phyloP scores from a whole-genome alignment of 2,797 vertebrate species.

The Spinus olivaceus region DNA sequence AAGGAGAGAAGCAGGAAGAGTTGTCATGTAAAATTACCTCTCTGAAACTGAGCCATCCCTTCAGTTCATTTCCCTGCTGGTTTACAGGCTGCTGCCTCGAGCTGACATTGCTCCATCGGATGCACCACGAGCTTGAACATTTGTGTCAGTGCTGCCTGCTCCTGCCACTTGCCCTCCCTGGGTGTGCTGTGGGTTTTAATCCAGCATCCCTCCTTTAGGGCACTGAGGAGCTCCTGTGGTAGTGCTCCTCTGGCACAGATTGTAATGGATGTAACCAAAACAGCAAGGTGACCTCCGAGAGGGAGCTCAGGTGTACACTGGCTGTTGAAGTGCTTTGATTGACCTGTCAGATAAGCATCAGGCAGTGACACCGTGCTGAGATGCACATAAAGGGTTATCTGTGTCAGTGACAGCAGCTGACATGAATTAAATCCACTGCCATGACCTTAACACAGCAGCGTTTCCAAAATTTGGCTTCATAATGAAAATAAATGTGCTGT shows the following conservation, averaged over 20 bases:
- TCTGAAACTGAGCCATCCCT: fast-evolving
- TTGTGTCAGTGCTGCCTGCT: neutral
- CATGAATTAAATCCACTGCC: neutral
- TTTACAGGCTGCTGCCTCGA: neutral
- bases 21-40: neutral
- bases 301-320: neutral
- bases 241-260: neutral
- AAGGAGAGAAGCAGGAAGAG: neutral
- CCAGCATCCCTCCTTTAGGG: too few relatives aligned
- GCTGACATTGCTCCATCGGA: neutral
- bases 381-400: neutral
- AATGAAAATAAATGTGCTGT: neutral
- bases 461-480: neutral
- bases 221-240: neutral
- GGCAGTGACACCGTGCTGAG: neutral
- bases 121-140: fast-evolving
- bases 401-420: neutral
- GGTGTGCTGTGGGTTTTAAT: neutral
- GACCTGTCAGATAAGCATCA: neutral
- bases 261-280: neutral
- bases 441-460: neutral
- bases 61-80: neutral
- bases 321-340: neutral
- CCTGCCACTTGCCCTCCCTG: fast-evolving
- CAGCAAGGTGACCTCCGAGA: neutral